These are phyloP conservation scores for Epinotia nisella DNA, from an alignment of 2,888 invertebrate genomes.

Conservation along the genomic window DNA sequence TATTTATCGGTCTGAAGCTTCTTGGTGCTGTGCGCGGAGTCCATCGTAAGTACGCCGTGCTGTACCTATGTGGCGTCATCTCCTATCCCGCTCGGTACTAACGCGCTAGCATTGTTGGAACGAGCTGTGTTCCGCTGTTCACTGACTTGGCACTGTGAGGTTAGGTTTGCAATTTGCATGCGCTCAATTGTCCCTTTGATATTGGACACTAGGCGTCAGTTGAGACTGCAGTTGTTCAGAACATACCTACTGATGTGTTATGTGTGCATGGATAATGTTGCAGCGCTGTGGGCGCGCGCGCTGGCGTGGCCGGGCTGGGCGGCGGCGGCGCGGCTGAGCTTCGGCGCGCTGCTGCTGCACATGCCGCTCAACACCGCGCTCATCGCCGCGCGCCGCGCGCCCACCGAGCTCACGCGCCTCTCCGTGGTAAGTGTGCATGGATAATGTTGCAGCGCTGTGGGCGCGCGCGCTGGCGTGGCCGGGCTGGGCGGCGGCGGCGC, in stretches of 20 bases:
- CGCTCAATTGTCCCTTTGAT: no score
- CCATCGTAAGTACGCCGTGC: constrained; percentile 59
- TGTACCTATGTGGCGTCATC: background rate
- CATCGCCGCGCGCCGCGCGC: constrained; percentile 62
- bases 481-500: constrained; percentile 70
- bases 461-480: constrained; percentile 61
- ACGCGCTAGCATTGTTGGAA: no score
- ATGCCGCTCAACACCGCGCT: constrained; percentile 76
- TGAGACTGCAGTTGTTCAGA: no score
- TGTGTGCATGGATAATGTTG: constrained; percentile 52
- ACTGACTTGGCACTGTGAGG: no score
- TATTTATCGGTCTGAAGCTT: constrained; percentile 64
- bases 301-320: constrained; percentile 68
- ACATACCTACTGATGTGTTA: background rate
- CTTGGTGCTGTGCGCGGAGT: constrained; percentile 72
- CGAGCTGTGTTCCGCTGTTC: no score
- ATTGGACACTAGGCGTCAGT: no score
- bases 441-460: no score
- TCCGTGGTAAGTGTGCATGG: constrained; percentile 59
- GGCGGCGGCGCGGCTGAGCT: constrained; percentile 73
- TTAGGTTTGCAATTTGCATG: no score
- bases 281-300: constrained; percentile 60
- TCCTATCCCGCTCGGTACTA: background rate
- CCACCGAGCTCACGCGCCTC: constrained; percentile 64
- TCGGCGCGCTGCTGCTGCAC: constrained; percentile 77